Evolutionary conservation across 1,140 invertebrate genomes (phyloP).

Genomic region (Macrobrachium rosenbergii): DNA sequence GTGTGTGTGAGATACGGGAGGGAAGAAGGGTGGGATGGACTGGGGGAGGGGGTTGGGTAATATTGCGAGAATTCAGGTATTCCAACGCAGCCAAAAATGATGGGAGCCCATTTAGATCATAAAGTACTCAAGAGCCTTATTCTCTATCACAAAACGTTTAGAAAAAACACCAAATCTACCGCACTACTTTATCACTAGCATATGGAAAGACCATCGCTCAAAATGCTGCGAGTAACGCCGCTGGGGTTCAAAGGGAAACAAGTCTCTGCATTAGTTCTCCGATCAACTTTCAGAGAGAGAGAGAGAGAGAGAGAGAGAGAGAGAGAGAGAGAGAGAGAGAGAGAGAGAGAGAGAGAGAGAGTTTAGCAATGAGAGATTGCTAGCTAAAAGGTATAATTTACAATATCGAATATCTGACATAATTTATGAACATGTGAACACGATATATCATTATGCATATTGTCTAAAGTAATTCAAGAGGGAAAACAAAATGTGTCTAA

Average conservation of each 20-base stretch:
- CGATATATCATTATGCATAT: too few relatives aligned
- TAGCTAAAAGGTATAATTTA: background rate
- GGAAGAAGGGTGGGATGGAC: background rate
- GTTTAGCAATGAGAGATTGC: background rate
- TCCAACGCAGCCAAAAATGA: background rate
- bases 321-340: constrained; percentile 14
- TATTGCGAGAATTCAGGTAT: background rate
- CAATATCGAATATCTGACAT: background rate
- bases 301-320: background rate
- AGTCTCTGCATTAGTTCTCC: too few relatives aligned
- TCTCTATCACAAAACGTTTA: too few relatives aligned
- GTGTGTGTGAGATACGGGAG: background rate
- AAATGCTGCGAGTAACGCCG: background rate
- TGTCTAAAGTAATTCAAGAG: too few relatives aligned
- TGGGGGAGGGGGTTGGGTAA: background rate
- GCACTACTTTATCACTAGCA: too few relatives aligned
- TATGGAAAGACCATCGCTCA: background rate
- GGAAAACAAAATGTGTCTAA: too few relatives aligned
- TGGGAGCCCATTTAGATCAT: too few relatives aligned
- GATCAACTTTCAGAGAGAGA: background rate
- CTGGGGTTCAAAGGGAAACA: background rate
- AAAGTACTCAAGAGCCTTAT: too few relatives aligned
- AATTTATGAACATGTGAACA: background rate
- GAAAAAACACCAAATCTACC: too few relatives aligned
- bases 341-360: constrained; percentile 39